Evolutionary conservation across 53 echinoderm and acorn worm species (phyloP).

Genomic region (Holothuria leucospilota): DNA sequence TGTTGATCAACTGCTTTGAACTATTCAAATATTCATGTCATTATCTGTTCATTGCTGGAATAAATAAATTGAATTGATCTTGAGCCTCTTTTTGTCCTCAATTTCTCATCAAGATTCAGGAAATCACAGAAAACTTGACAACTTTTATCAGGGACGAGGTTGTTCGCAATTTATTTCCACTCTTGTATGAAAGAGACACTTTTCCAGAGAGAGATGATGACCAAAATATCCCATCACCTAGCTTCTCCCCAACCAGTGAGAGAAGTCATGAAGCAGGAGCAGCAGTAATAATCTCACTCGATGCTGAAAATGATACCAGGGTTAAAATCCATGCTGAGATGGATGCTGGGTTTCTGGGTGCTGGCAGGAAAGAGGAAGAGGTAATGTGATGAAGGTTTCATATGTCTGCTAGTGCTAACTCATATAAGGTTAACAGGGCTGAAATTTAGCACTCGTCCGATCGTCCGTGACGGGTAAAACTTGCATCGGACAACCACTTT

Average conservation of each 20-base stretch:
- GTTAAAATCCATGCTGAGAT: constrained; percentile 33
- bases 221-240: not conserved
- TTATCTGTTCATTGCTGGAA: too few relatives aligned
- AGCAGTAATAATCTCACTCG: constrained; percentile 8
- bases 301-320: constrained; percentile 7
- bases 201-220: not conserved
- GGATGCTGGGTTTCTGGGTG: constrained; percentile 40
- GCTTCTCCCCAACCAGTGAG: not conserved
- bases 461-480: too few relatives aligned
- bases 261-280: constrained; percentile 3
- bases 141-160: not conserved
- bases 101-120: not conserved
- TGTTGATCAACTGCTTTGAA: too few relatives aligned
- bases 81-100: too few relatives aligned
- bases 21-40: too few relatives aligned
- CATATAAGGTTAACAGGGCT: too few relatives aligned
- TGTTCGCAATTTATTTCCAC: constrained; percentile 1
- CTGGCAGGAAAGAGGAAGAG: constrained; percentile 18
- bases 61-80: too few relatives aligned
- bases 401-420: too few relatives aligned
- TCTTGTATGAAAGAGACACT: not conserved
- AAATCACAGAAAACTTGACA: constrained; percentile 13
- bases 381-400: not conserved
- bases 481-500: too few relatives aligned
- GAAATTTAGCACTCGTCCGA: too few relatives aligned